Conservation (phyloP, 2,113 vertebrate species). For the Numida meleagris region DNA sequence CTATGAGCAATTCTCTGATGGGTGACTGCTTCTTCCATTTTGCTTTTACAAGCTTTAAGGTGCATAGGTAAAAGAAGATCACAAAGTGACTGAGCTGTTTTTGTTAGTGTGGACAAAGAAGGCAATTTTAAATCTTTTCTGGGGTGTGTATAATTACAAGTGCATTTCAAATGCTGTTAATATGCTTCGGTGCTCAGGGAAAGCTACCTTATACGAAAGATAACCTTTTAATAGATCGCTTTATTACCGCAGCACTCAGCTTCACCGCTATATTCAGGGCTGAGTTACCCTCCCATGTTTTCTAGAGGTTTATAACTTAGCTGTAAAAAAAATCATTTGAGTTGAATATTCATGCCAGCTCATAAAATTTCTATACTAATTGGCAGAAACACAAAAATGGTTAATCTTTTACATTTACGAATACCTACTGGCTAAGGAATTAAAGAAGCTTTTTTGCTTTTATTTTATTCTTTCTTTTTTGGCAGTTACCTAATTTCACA, state of each 20-base stretch:
- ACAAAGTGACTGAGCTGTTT: conserved; percentile 52
- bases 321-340: background rate
- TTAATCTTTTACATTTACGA: background rate
- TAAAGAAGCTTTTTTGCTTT: background rate
- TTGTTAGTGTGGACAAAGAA: conserved; percentile 62
- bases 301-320: conserved; percentile 4
- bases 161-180: conserved; percentile 69
- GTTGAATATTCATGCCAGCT: conserved; percentile 40
- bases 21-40: conserved; percentile 68
- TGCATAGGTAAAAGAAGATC: conserved; percentile 50
- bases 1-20: conserved; percentile 63
- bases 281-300: conserved; percentile 2
- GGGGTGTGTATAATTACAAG: conserved; percentile 73
- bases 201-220: conserved; percentile 74
- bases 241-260: conserved; percentile 45
- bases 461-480: background rate
- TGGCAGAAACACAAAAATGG: conserved; percentile 10
- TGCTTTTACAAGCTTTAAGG: conserved; percentile 48
- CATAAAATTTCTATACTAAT: conserved; percentile 17
- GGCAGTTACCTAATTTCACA: background rate
- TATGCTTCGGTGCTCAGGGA: conserved; percentile 74
- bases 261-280: background rate
- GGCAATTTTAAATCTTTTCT: conserved; percentile 68
- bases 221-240: conserved; percentile 72
- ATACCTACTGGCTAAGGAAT: background rate